Base-by-base conservation (phyloP, 2,113 vertebrate genomes). In the Rutilus rutilus region DNA sequence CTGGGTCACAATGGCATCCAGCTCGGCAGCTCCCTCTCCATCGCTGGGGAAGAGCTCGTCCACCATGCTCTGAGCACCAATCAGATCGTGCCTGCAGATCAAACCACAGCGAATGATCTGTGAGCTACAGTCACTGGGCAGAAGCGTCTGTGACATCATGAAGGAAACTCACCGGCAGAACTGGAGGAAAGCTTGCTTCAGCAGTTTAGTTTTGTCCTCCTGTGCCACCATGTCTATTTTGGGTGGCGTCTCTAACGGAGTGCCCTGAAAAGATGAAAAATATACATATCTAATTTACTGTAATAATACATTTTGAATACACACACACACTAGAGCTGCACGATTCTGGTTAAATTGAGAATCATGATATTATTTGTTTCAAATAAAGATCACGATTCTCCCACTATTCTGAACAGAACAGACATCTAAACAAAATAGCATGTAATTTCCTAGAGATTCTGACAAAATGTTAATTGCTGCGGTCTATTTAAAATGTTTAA, bases 151-250 rank as follows among this genome's bases (percentile, higher is more conserved):
- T 42, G 7, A 42, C 39, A 42, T 12, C 33, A 42, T 12, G 36
- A 71, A 42, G 9, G 15, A 27, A 78, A 45, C 89, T 9, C 94
- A 99, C 98, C 97, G 97, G 92, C 97, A 99, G 92, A 96, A 98
- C 79, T 97, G 96, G 3, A 99, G 95, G 92, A 99, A 99, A n/a
- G 97, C 97, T 19, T 96, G 90, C 92, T 99, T 99, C 86, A 99
- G 91, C 67, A 97, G 91, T 80, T 96, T 98, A 21, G 95, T 97
- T 90, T 97, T 98, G 90, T 99, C 97, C 87, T 97, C 97, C 77
- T 96, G 96, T 78, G 95, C 93, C 7, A 95, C 89, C 0, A 92
- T 84, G 74, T 97, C 97, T 1, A 91, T 88, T 91, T 94, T 95
- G 50, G 89, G 73, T 0, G 92, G 89, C 2, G 92, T 73, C 21